phyloP scores from a whole-genome alignment of 2,797 vertebrate genomes.

The Typhlichthys subterraneus region DNA sequence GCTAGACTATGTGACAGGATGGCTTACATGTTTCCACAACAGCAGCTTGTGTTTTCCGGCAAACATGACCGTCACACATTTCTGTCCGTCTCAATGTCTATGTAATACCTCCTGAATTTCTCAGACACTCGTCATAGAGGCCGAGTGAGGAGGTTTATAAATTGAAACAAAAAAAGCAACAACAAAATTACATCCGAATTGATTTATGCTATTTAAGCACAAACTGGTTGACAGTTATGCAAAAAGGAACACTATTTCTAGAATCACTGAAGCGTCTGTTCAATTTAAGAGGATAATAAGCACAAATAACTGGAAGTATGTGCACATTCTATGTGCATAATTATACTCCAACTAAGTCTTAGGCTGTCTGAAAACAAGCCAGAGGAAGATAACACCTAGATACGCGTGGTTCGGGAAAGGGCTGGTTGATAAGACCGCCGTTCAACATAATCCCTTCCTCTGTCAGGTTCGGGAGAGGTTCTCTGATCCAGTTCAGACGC shows the following conservation, averaged over 20 bases:
- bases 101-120: neutral
- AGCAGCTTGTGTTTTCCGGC: slow-evolving; percentile 48
- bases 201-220: too few relatives aligned
- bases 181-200: too few relatives aligned
- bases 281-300: too few relatives aligned
- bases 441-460: neutral
- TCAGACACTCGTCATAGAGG: too few relatives aligned
- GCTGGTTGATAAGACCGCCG: slow-evolving; percentile 3
- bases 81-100: neutral
- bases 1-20: slow-evolving; percentile 23
- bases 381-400: neutral
- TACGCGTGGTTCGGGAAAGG: neutral
- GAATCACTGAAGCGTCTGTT: too few relatives aligned
- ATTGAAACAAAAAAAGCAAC: too few relatives aligned
- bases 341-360: too few relatives aligned
- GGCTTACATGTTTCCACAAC: slow-evolving; percentile 62
- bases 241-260: too few relatives aligned
- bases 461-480: neutral
- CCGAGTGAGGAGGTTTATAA: too few relatives aligned
- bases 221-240: too few relatives aligned
- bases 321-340: too few relatives aligned
- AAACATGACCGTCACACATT: slow-evolving; percentile 45
- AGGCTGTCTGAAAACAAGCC: neutral
- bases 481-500: slow-evolving; percentile 9
- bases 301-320: too few relatives aligned